These are phyloP conservation scores for Serilophus lunatus DNA, from an alignment of 2,113 vertebrate species.

Conservation along the genomic window DNA sequence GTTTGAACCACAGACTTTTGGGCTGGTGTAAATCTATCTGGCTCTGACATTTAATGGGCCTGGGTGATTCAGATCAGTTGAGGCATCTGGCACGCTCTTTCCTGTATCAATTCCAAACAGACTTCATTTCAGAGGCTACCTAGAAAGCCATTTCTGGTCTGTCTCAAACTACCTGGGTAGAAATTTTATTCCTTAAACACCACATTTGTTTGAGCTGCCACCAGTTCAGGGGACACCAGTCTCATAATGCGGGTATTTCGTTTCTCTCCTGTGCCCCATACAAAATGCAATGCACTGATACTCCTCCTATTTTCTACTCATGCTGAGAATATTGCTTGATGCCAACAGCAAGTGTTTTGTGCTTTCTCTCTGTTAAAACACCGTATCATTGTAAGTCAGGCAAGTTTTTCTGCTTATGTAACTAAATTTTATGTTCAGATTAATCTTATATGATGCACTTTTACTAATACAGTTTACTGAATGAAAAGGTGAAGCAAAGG, in stretches of 20 bases:
- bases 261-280: background rate
- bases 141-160: constrained; percentile 13
- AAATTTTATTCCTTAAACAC: background rate
- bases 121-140: background rate
- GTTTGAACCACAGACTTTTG: background rate
- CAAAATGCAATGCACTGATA: background rate
- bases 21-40: background rate
- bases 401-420: background rate
- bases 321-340: background rate
- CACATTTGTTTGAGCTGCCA: background rate
- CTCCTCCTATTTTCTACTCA: background rate
- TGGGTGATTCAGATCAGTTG: background rate
- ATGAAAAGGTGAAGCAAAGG: background rate
- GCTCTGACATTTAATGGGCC: background rate
- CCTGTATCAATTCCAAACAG: background rate
- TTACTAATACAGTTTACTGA: background rate
- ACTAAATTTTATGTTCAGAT: background rate
- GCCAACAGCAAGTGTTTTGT: background rate
- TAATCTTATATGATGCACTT: background rate
- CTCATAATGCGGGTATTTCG: background rate
- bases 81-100: background rate
- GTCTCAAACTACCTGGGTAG: background rate
- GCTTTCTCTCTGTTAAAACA: background rate
- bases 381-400: background rate
- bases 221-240: background rate